Percentiles rank a stretch among this genome's conserved stretches.
Conservation (phyloP, 1,140 invertebrate genomes). For the Bombus confusus region DNA sequence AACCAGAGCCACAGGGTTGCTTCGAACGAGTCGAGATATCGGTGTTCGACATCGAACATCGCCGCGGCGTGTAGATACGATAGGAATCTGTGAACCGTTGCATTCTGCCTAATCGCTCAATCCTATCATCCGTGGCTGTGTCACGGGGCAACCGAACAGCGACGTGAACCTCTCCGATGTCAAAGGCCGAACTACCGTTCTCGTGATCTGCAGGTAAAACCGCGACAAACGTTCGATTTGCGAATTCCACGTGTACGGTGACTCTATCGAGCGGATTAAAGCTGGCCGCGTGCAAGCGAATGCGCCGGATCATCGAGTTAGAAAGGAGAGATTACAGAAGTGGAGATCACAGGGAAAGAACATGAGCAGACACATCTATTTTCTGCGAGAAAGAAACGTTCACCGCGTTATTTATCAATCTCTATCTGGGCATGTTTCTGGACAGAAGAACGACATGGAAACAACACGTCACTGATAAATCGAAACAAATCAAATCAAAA, state of each 20-base stretch:
- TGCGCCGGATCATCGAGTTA: no score
- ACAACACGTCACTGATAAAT: no score
- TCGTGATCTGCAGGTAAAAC: constrained; percentile 8
- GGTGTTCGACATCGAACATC: constrained; percentile 35
- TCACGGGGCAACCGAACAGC: constrained; percentile 42
- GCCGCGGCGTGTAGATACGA: constrained; percentile 40
- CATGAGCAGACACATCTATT: no score
- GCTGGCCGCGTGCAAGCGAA: background rate
- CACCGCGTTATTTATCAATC: no score
- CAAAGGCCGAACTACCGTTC: constrained; percentile 62
- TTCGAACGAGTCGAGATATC: constrained; percentile 39
- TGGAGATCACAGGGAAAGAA: no score
- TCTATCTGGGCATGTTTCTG: no score
- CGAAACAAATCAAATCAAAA: no score
- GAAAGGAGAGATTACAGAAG: no score
- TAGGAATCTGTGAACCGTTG: constrained; percentile 65
- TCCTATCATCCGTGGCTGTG: constrained; percentile 37
- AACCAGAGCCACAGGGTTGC: constrained; percentile 17
- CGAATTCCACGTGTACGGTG: background rate
- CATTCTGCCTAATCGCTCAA: constrained; percentile 64
- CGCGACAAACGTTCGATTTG: background rate
- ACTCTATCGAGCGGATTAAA: background rate
- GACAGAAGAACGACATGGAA: no score
- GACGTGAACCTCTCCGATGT: constrained; percentile 37
- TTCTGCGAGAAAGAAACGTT: no score